phyloP scores from a whole-genome alignment of 2,888 invertebrate genomes.

The Heliconius ethilla region DNA sequence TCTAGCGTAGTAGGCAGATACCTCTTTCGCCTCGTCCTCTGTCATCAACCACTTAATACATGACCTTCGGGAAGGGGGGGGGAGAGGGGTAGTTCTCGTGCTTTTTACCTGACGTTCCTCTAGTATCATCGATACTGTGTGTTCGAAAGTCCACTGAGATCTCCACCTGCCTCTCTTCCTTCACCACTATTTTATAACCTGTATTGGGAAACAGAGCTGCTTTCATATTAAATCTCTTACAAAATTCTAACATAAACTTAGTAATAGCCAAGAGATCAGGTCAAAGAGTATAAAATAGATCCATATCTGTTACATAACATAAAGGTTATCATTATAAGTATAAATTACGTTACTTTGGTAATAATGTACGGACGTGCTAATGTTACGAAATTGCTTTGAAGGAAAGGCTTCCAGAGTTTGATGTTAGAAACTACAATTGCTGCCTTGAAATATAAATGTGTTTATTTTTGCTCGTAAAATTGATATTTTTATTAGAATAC shows the following conservation, averaged over 20 bases:
- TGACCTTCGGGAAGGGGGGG: too few relatives aligned
- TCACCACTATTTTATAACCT: neutral
- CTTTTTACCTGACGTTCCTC: too few relatives aligned
- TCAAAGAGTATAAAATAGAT: constrained; percentile 34
- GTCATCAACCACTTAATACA: too few relatives aligned
- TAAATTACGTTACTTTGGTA: constrained; percentile 20
- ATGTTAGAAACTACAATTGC: constrained; percentile 6
- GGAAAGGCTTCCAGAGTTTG: constrained; percentile 11
- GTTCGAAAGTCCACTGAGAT: too few relatives aligned
- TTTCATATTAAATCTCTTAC: constrained; percentile 4
- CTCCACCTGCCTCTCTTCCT: too few relatives aligned
- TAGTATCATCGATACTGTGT: too few relatives aligned
- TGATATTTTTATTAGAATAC: neutral
- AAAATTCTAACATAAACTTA: constrained; percentile 5
- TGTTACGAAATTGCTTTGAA: constrained; percentile 22
- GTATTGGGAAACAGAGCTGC: neutral
- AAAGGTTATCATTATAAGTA: constrained; percentile 34
- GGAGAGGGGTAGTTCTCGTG: too few relatives aligned
- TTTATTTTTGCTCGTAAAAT: neutral
- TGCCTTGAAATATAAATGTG: constrained; percentile 11
- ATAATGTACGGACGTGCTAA: constrained; percentile 22
- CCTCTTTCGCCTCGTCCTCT: too few relatives aligned
- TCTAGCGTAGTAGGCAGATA: too few relatives aligned
- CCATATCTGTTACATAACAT: constrained; percentile 31
- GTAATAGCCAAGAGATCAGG: constrained; percentile 17